These are phyloP conservation scores for Enteromius radiatus DNA, from an alignment of 2,797 vertebrate species.

Conservation along the genomic window DNA sequence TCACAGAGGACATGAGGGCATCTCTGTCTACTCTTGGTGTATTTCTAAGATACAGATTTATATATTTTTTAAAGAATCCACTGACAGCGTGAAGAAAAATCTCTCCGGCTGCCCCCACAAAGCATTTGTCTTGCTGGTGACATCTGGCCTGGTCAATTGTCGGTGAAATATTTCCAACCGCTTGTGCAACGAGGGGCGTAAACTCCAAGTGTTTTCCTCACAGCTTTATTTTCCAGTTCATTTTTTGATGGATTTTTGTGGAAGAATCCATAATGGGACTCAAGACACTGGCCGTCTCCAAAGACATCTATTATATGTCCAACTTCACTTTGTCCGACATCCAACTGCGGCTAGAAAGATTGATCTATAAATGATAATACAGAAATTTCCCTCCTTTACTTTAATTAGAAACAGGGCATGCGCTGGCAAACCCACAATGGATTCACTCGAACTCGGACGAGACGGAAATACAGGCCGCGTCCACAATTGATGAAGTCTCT, in stretches of 20 bases:
- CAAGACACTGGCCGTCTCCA: conserved; percentile 21
- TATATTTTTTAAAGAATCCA: conserved; percentile 43
- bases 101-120: conserved; percentile 17
- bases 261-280: conserved; percentile 30
- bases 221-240: conserved; percentile 37
- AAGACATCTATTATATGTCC: conserved; percentile 38
- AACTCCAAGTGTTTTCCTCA: conserved; percentile 36
- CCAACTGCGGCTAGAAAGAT: conserved; percentile 1
- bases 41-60: conserved; percentile 48
- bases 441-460: conserved; percentile 39
- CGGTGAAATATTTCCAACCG: conserved; percentile 36
- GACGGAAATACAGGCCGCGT: conserved; percentile 31
- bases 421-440: neutral
- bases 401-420: conserved; percentile 51
- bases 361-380: conserved; percentile 24
- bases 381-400: conserved; percentile 4
- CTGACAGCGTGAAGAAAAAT: conserved; percentile 14
- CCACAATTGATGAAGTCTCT: conserved; percentile 56
- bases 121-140: conserved; percentile 41
- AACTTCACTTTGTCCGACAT: conserved; percentile 17
- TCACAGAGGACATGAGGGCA: conserved; percentile 37
- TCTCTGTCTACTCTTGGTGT: conserved; percentile 42
- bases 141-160: conserved; percentile 51
- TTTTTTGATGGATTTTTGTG: conserved; percentile 38
- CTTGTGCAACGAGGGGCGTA: conserved; percentile 45